Evolutionary conservation across 2,888 invertebrate species (phyloP), one percentile per base, ranked within the genome.

Genomic region (Nycteola revayana): DNA sequence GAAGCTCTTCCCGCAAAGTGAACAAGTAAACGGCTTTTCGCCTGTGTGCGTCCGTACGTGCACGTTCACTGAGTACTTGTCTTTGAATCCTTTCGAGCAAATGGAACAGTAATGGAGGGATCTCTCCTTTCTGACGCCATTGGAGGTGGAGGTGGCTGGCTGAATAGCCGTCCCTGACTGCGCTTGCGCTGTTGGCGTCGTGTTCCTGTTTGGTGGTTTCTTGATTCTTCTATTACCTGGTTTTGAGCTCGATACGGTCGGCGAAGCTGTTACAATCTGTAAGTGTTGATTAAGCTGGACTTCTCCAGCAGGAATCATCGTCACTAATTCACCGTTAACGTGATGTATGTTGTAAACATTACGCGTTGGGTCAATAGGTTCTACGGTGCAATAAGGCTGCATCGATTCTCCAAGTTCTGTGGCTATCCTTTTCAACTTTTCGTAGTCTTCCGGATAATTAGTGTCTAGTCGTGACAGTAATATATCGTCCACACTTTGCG

Each of bases 11-110:
- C 96, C 96, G 76, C 99, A 99, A 36, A 98, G 91, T 9, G 94
- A 94, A 77, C 99, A 99, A 20, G 95, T 92, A 80, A 99, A 99
- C 0, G 99, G 98, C 71, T 99, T 98, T 80, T 99, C 98, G 0
- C 98, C 98, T 0, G 98, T 98, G 75, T 99, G 99, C 11, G 98
- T 98, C 59, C 98, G 91, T 57, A 98, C 96, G 81, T 99, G 99
- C 27, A 98, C 98, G 76, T 98, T 98, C 35, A 99, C 97, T 43
- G 98, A 96, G 91, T 99, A 99, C 78, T 97, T 97, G 80, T 97
- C 97, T 80, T 97, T 97, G 83, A 97, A 97, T 2, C 96, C 96
- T 74, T 96, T 96, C 60, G 95, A 95, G 82, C 96, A 98, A 78
- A 98, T 95, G 75, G 95, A 93, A 90, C 99, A 93, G 82, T 97